Conservation (phyloP, 2,113 vertebrate genomes). For the Microtus ochrogaster region DNA sequence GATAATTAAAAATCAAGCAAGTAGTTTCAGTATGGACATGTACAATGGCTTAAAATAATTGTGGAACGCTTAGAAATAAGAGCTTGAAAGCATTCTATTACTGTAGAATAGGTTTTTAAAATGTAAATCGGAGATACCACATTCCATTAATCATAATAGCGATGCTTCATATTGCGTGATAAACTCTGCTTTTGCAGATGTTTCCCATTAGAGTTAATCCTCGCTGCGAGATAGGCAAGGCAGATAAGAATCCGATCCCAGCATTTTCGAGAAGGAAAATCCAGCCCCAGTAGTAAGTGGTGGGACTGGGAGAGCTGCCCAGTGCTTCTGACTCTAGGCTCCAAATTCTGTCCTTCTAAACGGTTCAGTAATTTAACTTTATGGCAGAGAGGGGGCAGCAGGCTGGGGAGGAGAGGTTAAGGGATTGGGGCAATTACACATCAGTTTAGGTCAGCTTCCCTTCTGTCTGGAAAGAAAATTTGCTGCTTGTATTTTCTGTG, state of each 20-base stretch:
- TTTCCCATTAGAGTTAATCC: slow-evolving; percentile 52
- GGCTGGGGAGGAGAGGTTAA: no score
- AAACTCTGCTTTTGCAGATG: slow-evolving; percentile 46
- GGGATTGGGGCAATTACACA: not conserved
- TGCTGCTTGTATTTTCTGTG: not conserved
- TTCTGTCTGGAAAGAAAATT: not conserved
- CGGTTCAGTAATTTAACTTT: slow-evolving; percentile 20
- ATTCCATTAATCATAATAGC: not conserved
- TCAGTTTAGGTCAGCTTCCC: not conserved
- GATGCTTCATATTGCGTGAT: not conserved
- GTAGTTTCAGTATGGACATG: not conserved
- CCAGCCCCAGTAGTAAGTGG: slow-evolving; percentile 37
- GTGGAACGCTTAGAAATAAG: not conserved
- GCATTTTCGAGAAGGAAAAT: slow-evolving; percentile 40
- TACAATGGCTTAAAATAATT: not conserved
- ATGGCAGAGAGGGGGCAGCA: no score
- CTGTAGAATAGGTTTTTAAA: not conserved
- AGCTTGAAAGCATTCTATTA: not conserved
- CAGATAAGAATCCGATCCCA: slow-evolving; percentile 27
- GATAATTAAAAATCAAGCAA: slow-evolving; percentile 7
- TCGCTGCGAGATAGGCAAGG: slow-evolving; percentile 28
- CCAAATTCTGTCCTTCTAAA: slow-evolving; percentile 1
- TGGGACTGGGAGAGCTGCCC: slow-evolving; percentile 42
- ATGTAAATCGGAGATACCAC: not conserved
- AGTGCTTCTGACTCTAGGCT: slow-evolving; percentile 25